phyloP scores from a whole-genome alignment of 1,140 invertebrate genomes.

The Helicoverpa armigera region DNA sequence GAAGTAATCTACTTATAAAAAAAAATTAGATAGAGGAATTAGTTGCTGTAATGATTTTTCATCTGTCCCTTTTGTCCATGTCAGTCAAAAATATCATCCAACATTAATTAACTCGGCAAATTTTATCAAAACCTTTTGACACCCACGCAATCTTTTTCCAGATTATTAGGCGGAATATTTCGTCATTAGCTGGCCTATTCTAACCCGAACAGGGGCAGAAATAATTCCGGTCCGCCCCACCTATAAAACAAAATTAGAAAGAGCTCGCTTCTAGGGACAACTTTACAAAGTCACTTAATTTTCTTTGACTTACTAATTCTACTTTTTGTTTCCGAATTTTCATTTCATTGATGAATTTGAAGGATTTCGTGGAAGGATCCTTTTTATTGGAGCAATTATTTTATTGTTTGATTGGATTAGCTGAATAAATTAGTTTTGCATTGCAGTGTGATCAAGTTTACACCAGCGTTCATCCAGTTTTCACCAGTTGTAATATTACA shows the following conservation, averaged over 20 bases:
- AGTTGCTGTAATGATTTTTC: no score
- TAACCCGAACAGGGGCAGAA: not conserved
- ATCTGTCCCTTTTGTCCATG: no score
- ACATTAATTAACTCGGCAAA: not conserved
- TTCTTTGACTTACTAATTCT: slow-evolving; percentile 34
- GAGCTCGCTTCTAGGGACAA: slow-evolving; percentile 13
- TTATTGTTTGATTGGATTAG: not conserved
- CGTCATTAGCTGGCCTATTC: slow-evolving; percentile 6
- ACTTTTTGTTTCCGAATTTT: slow-evolving; percentile 34
- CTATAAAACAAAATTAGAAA: slow-evolving; percentile 46
- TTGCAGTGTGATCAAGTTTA: no score
- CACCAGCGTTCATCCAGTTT: no score
- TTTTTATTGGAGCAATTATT: slow-evolving; percentile 19
- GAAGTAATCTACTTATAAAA: no score
- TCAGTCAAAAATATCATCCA: no score
- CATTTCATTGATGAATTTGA: slow-evolving; percentile 19
- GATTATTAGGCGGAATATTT: slow-evolving; percentile 15
- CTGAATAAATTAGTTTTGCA: not conserved
- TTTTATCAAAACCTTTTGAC: not conserved
- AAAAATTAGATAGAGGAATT: no score
- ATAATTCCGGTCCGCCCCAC: slow-evolving; percentile 19
- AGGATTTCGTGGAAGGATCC: not conserved
- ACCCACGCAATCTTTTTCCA: not conserved
- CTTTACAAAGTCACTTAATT: slow-evolving; percentile 43
- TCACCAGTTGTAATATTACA: no score